A percentile compares a stretch with the other conserved stretches of the same genome.
Conservation (phyloP, 2,113 vertebrate genomes). For the Saimiri boliviensis region DNA sequence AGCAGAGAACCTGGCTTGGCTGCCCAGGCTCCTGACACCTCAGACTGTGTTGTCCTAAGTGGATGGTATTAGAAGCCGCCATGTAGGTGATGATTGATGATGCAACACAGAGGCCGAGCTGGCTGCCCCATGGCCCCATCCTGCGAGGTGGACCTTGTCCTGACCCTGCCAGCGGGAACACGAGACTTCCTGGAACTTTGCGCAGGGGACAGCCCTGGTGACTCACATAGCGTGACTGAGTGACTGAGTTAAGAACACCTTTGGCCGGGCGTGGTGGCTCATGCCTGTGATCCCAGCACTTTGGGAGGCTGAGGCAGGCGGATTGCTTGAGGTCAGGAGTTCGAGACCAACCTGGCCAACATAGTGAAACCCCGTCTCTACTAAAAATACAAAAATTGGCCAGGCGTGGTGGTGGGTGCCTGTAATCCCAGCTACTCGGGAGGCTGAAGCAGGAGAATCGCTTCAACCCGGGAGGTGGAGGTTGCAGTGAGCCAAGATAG, state of each 20-base stretch:
- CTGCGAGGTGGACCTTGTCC: background rate
- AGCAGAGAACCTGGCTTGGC: background rate
- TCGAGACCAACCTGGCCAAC: background rate
- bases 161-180: background rate
- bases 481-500: too few species aligned
- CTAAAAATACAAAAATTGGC: too few species aligned
- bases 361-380: too few species aligned
- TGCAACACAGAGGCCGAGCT: background rate
- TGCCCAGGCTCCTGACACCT: background rate
- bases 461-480: rapidly evolving
- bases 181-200: too few species aligned
- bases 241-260: background rate
- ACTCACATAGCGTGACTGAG: background rate
- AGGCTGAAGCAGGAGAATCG: too few species aligned
- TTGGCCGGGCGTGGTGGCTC: background rate
- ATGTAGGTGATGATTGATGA: background rate
- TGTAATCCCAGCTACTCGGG: too few species aligned
- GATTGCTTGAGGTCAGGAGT: background rate
- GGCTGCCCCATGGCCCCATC: rapidly evolving
- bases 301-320: background rate
- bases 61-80: background rate
- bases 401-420: rapidly evolving
- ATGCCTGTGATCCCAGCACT: background rate
- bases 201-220: background rate
- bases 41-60: background rate